Evolutionary conservation across 2,797 vertebrate species (phyloP).

Genomic region (Diplodus puntazzo): DNA sequence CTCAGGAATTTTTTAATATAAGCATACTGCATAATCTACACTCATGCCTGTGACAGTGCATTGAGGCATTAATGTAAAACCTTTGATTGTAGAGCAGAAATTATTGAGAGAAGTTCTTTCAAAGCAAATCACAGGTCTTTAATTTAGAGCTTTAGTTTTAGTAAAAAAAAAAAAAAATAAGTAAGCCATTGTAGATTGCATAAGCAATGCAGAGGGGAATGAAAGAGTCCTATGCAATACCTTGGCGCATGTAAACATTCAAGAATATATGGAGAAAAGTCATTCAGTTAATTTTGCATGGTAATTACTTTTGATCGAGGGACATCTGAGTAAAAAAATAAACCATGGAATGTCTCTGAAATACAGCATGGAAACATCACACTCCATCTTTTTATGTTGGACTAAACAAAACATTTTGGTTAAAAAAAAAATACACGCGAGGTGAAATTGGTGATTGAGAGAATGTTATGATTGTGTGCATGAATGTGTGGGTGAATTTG

Average conservation of each 20-base stretch:
- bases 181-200: slow-evolving; percentile 77
- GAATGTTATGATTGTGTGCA: slow-evolving; percentile 36
- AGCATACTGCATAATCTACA: slow-evolving; percentile 64
- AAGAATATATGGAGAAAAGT: slow-evolving; percentile 84
- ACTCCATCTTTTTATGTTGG: slow-evolving; percentile 80
- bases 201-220: slow-evolving; percentile 70
- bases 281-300: slow-evolving; percentile 85
- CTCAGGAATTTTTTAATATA: slow-evolving; percentile 84
- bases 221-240: slow-evolving; percentile 81
- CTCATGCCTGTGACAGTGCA: slow-evolving; percentile 79
- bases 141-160: slow-evolving; percentile 68
- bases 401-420: slow-evolving; percentile 59
- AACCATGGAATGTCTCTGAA: slow-evolving; percentile 73
- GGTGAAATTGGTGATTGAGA: slow-evolving; percentile 51
- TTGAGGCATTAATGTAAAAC: slow-evolving; percentile 70
- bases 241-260: slow-evolving; percentile 79
- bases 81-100: slow-evolving; percentile 70
- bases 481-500: slow-evolving; percentile 59
- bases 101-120: slow-evolving; percentile 58
- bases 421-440: slow-evolving; percentile 54
- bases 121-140: slow-evolving; percentile 58
- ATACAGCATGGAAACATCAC: slow-evolving; percentile 81
- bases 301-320: slow-evolving; percentile 79
- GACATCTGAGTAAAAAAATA: slow-evolving; percentile 62
- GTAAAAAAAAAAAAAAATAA: slow-evolving; percentile 22